Evolutionary conservation across 2,888 invertebrate genomes (phyloP).

Genomic region (Ichneumoninae sp.): DNA sequence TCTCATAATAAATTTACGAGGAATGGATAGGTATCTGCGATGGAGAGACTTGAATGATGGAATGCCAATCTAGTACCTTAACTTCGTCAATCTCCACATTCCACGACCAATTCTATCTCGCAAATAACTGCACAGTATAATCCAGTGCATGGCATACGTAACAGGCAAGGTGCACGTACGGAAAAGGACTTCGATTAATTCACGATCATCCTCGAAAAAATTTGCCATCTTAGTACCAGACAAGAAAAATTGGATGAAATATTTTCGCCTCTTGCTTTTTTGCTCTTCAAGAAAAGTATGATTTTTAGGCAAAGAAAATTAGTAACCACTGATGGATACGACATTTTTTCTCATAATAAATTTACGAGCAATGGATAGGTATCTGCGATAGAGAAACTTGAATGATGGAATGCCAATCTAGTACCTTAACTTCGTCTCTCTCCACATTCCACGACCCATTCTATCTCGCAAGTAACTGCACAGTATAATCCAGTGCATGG

Average conservation of each 20-base stretch:
- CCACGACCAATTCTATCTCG: not conserved
- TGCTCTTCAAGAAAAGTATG: too few relatives aligned
- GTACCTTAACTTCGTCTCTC: not conserved
- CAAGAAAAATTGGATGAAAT: too few relatives aligned
- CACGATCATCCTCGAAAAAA: too few relatives aligned
- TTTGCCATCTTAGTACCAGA: too few relatives aligned
- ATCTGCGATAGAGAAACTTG: not conserved
- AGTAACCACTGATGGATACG: too few relatives aligned
- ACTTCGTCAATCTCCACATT: not conserved
- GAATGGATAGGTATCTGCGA: not conserved
- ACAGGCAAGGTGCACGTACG: not conserved
- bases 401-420: not conserved
- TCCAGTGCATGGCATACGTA: slow-evolving; percentile 5
- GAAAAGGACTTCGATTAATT: not conserved
- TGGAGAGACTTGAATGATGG: not conserved
- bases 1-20: too few relatives aligned
- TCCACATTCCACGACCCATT: not conserved
- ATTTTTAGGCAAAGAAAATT: too few relatives aligned
- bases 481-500: slow-evolving; percentile 4
- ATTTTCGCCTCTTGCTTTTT: too few relatives aligned
- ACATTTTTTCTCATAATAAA: too few relatives aligned
- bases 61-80: not conserved
- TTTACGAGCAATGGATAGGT: not conserved
- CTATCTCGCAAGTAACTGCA: not conserved
- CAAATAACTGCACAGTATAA: not conserved